Conservation (phyloP, 1,140 invertebrate genomes). For the Drosophila punjabiensis region DNA sequence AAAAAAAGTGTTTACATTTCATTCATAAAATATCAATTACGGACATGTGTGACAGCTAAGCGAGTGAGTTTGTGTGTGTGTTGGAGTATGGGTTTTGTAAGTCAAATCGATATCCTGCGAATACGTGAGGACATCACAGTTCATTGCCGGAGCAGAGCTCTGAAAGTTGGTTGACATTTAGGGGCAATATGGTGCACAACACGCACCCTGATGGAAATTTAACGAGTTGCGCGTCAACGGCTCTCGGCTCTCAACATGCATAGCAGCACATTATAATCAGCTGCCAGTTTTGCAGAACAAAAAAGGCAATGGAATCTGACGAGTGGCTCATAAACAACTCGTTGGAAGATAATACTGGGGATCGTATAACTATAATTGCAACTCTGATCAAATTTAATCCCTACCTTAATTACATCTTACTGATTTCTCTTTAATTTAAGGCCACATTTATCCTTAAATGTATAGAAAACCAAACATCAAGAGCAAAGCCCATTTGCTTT, state of each 20-base stretch:
- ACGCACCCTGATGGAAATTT: conserved; percentile 80
- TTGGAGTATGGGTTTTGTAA: conserved; percentile 65
- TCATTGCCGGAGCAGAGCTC: conserved; percentile 60
- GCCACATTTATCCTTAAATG: background rate
- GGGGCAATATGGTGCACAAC: conserved; percentile 74
- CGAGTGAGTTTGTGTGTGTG: conserved; percentile 34
- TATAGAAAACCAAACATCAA: conserved; percentile 30
- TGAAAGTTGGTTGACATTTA: conserved; percentile 64
- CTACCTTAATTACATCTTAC: background rate
- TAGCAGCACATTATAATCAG: conserved; percentile 73
- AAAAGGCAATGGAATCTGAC: conserved; percentile 10
- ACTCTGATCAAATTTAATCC: background rate
- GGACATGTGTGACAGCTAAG: conserved; percentile 77
- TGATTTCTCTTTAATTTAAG: background rate
- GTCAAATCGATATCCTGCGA: conserved; percentile 81
- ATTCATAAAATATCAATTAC: conserved; percentile 84
- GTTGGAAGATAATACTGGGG: conserved; percentile 23
- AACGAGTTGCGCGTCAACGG: conserved; percentile 72
- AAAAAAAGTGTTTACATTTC: conserved; percentile 82
- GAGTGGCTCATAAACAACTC: conserved; percentile 68
- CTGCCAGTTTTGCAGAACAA: conserved; percentile 39
- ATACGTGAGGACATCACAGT: conserved; percentile 83
- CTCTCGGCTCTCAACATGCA: conserved; percentile 50
- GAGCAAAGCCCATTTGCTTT: conserved; percentile 25
- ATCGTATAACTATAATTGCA: background rate